These are phyloP conservation scores for Papilio dardanus DNA, from an alignment of 1,140 invertebrate species.

Conservation along the genomic window DNA sequence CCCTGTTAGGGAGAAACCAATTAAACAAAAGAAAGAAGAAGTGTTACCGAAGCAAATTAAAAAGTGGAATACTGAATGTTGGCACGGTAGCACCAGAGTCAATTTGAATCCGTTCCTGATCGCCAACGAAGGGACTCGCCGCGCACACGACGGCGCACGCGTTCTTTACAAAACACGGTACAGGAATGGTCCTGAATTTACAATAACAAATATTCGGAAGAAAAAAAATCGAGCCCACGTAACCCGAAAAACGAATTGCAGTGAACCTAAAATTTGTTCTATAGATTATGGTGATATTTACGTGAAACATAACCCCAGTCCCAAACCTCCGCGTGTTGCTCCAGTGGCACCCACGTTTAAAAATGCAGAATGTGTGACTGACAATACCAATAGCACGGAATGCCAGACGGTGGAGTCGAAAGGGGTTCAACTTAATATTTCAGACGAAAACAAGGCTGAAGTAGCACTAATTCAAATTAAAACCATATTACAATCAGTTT, in stretches of 20 bases:
- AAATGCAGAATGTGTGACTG: constrained; percentile 54
- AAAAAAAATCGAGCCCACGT: constrained; percentile 36
- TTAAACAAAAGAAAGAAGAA: constrained; percentile 44
- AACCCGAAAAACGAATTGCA: constrained; percentile 29
- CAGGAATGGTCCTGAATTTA: constrained; percentile 27
- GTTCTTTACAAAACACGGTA: constrained; percentile 13
- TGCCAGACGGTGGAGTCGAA: constrained; percentile 47
- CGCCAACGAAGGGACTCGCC: constrained; percentile 40
- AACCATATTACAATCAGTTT: constrained; percentile 64
- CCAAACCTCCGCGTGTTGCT: constrained; percentile 38
- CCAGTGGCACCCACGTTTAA: constrained; percentile 41
- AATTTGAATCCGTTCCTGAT: constrained; percentile 37
- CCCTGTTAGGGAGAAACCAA: constrained; percentile 65
- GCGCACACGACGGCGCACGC: constrained; percentile 26
- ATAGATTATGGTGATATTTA: constrained; percentile 58
- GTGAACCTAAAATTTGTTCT: constrained; percentile 50
- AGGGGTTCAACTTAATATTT: constrained; percentile 40
- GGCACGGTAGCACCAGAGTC: constrained; percentile 48
- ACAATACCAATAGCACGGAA: constrained; percentile 45
- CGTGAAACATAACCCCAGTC: constrained; percentile 39
- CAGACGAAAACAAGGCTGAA: constrained; percentile 59
- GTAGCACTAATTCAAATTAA: constrained; percentile 70
- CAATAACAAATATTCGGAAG: constrained; percentile 29
- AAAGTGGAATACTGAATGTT: constrained; percentile 34
- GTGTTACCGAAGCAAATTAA: constrained; percentile 42